Conservation (phyloP, 2,113 vertebrate genomes). For the Gorsachius goisagi region DNA sequence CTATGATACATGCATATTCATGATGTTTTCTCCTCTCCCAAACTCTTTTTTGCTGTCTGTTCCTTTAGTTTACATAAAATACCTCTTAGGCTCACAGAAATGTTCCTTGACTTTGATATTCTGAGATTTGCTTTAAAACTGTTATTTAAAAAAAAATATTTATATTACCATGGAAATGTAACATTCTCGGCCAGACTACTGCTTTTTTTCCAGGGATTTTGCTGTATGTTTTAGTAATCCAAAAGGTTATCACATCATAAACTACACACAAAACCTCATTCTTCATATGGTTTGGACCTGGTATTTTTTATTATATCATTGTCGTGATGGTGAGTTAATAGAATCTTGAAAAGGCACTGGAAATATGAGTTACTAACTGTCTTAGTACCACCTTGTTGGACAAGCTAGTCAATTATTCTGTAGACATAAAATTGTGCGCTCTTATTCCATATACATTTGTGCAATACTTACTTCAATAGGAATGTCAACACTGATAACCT, state of each 20-base stretch:
- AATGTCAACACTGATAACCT: background rate
- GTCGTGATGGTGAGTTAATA: background rate
- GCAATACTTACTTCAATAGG: background rate
- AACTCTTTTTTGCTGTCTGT: background rate
- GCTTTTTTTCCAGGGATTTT: background rate
- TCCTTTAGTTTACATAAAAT: background rate
- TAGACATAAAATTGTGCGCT: background rate
- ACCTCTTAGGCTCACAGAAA: background rate
- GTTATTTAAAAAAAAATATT: background rate
- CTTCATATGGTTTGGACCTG: background rate
- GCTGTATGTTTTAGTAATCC: background rate
- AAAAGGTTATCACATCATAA: background rate
- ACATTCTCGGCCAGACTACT: background rate
- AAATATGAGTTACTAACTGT: background rate
- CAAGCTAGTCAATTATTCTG: background rate
- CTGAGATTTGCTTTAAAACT: background rate
- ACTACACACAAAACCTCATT: background rate
- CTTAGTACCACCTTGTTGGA: background rate
- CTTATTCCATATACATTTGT: background rate
- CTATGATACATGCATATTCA: background rate
- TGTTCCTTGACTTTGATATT: background rate
- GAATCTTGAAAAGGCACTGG: background rate
- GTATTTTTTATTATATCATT: background rate
- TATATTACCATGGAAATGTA: background rate
- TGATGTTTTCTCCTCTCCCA: background rate